A percentile compares a stretch with the other conserved stretches of the same genome.
phyloP scores from a whole-genome alignment of 2,888 invertebrate species.

The Caenorhabditis macrosperma region DNA sequence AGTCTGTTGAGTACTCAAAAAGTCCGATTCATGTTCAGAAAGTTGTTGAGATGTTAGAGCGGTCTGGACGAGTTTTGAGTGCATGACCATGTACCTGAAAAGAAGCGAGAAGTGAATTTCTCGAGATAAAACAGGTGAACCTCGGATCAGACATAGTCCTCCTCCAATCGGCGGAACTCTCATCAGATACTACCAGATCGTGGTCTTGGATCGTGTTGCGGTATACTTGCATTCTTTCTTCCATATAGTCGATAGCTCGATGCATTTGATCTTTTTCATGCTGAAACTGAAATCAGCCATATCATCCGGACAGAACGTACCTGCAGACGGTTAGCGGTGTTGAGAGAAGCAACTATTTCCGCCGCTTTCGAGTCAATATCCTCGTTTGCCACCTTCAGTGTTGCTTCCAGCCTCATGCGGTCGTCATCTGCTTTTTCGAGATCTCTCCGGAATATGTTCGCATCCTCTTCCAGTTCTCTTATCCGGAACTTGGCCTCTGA shows the following conservation, averaged over 20 bases:
- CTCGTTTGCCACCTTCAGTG: conserved; percentile 45
- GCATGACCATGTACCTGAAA: conserved; percentile 66
- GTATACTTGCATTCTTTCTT: conserved; percentile 75
- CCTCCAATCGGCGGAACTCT: conserved; percentile 71
- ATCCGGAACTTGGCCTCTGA: conserved; percentile 62
- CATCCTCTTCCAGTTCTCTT: conserved; percentile 71
- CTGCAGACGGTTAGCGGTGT: conserved; percentile 67
- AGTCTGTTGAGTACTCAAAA: conserved; percentile 65
- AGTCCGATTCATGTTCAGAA: conserved; percentile 70
- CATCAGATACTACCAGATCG: conserved; percentile 74
- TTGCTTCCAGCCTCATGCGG: conserved; percentile 32
- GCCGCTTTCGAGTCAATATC: conserved; percentile 72
- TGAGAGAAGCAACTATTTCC: conserved; percentile 69
- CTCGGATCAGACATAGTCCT: conserved; percentile 74
- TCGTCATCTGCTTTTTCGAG: conserved; percentile 65
- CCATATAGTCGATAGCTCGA: conserved; percentile 75
- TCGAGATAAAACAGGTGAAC: no score
- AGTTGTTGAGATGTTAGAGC: conserved; percentile 72
- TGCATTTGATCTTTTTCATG: conserved; percentile 67
- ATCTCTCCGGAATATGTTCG: conserved; percentile 62
- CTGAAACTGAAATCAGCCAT: conserved; percentile 31
- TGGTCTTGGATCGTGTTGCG: conserved; percentile 77
- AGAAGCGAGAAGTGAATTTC: neutral
- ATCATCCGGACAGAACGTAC: conserved; percentile 17
- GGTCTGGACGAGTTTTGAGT: conserved; percentile 73